These are phyloP conservation scores for Synanceia verrucosa DNA, from an alignment of 2,797 vertebrate genomes.

Conservation along the genomic window DNA sequence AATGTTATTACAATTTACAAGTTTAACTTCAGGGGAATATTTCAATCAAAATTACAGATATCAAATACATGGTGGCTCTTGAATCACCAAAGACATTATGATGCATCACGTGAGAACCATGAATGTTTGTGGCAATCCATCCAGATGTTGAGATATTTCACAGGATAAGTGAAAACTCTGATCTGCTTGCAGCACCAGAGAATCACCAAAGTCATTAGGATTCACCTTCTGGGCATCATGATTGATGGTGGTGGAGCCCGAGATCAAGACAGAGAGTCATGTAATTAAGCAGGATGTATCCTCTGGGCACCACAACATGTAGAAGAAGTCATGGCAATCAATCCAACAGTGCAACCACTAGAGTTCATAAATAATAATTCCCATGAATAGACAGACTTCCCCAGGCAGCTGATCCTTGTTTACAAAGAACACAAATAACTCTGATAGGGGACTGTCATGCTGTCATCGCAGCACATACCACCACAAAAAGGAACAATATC, in stretches of 20 bases:
- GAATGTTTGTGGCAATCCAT: background rate
- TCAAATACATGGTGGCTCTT: background rate
- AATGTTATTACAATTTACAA: no score
- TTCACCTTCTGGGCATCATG: background rate
- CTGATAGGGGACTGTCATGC: background rate
- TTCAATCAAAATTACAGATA: background rate
- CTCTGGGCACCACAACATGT: background rate
- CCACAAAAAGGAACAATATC: background rate
- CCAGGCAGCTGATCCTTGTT: conserved; percentile 11
- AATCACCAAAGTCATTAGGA: background rate
- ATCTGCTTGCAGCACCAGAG: background rate
- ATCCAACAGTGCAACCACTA: background rate
- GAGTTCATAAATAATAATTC: background rate
- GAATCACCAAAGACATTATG: background rate
- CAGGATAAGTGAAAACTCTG: background rate
- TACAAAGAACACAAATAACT: conserved; percentile 6
- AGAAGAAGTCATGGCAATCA: background rate
- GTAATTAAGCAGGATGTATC: background rate
- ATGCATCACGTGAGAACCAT: background rate
- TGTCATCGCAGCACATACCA: conserved; percentile 31
- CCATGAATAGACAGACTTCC: conserved; percentile 18
- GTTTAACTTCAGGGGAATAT: background rate
- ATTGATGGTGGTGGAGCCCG: background rate
- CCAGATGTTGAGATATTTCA: background rate
- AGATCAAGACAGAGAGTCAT: background rate